Conservation (phyloP, 2,888 invertebrate species). For the Lasioglossum villosulum region DNA sequence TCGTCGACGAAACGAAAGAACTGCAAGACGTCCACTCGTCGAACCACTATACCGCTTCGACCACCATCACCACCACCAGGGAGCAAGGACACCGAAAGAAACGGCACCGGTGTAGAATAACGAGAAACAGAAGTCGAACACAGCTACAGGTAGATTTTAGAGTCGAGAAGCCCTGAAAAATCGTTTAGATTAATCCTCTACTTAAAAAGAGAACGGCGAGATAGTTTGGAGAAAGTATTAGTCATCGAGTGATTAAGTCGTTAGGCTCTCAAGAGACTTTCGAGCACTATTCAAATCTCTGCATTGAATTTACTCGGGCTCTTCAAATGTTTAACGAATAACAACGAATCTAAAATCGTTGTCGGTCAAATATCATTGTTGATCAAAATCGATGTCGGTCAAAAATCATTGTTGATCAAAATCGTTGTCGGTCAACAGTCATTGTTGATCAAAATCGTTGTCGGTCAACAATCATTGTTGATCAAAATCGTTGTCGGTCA, state of each 20-base stretch:
- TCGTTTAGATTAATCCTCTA: background rate
- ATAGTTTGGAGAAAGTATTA: background rate
- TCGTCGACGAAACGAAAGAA: constrained; percentile 41
- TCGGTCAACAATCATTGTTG: no score
- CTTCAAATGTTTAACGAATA: no score
- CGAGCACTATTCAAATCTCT: background rate
- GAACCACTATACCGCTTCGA: background rate
- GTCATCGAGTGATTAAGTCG: background rate
- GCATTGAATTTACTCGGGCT: no score
- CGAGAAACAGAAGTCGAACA: constrained; percentile 14
- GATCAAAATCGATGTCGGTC: no score
- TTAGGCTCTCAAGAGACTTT: background rate
- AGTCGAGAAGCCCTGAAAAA: no score
- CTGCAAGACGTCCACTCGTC: constrained; percentile 44
- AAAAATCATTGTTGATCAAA: no score
- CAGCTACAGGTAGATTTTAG: constrained; percentile 50
- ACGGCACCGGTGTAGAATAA: constrained; percentile 17
- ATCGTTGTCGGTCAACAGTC: no score
- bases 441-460: no score
- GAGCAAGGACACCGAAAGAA: background rate
- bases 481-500: no score
- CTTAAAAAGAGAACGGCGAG: background rate
- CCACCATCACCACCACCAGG: background rate
- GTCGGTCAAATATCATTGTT: no score
- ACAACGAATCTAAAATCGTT: no score